Percentiles rank a stretch among this genome's conserved stretches.
Conservation (phyloP, 1,140 invertebrate genomes). For the Scylla paramamosain region DNA sequence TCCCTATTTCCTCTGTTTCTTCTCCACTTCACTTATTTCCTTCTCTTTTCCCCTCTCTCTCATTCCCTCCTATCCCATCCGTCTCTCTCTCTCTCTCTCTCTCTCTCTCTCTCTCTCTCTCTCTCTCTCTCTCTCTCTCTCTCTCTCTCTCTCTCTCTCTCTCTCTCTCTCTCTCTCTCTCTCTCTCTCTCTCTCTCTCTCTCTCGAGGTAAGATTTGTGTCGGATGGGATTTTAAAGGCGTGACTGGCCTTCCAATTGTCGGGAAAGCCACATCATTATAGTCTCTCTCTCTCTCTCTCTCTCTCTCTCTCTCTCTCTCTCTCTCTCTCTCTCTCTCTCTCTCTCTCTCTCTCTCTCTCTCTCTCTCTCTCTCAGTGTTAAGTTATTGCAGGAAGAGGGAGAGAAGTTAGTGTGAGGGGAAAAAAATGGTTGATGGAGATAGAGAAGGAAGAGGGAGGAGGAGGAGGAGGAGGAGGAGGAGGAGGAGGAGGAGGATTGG, state of each 20-base stretch:
- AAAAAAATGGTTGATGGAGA: not conserved
- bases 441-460: not conserved
- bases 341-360: conserved; percentile 28
- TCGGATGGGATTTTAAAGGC: not conserved
- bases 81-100: too few relatives aligned
- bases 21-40: too few relatives aligned
- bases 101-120: too few relatives aligned
- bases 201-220: not conserved
- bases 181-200: not conserved
- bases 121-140: not conserved
- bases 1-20: too few relatives aligned
- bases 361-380: not conserved
- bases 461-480: conserved; percentile 28
- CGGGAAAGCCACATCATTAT: not conserved
- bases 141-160: too few relatives aligned
- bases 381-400: not conserved
- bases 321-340: conserved; percentile 31
- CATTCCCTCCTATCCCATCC: too few relatives aligned
- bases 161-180: not conserved
- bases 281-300: conserved; percentile 39
- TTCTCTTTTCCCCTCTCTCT: too few relatives aligned
- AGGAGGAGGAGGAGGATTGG: not conserved
- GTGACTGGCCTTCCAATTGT: not conserved
- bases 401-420: not conserved
- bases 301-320: conserved; percentile 36